phyloP scores from a whole-genome alignment of 2,888 invertebrate species.

The Epinotia brunnichana region DNA sequence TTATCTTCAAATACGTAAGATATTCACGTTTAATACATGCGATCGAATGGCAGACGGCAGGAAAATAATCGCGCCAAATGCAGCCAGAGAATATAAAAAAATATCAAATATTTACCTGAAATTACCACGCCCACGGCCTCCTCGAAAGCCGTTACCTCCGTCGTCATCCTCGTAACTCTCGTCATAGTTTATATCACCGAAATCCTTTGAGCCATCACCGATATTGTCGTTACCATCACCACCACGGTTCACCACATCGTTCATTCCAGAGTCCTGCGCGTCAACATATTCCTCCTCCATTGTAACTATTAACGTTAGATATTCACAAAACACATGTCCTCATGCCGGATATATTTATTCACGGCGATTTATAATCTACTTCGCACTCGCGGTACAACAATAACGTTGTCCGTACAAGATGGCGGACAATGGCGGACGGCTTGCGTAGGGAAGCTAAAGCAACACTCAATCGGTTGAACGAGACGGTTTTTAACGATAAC shows the following conservation, averaged over 20 bases:
- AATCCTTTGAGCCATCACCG: constrained; percentile 69
- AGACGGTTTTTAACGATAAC: constrained; percentile 7
- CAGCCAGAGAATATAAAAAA: neutral
- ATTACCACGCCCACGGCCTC: constrained; percentile 72
- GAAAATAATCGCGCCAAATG: constrained; percentile 29
- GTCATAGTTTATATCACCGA: constrained; percentile 68
- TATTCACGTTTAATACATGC: constrained; percentile 1
- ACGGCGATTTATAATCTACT: constrained; percentile 49
- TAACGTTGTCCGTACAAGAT: constrained; percentile 61
- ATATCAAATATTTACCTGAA: constrained; percentile 64
- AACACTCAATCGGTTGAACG: constrained; percentile 29
- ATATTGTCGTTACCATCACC: constrained; percentile 56
- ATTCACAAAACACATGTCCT: constrained; percentile 61
- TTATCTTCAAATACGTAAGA: neutral
- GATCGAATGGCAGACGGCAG: neutral
- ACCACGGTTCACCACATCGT: constrained; percentile 53
- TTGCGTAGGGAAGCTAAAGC: constrained; percentile 29
- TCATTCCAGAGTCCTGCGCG: constrained; percentile 64
- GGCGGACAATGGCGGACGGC: constrained; percentile 53
- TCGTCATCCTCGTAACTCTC: constrained; percentile 77
- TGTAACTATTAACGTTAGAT: constrained; percentile 52
- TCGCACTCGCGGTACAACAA: constrained; percentile 63
- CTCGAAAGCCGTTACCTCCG: constrained; percentile 66
- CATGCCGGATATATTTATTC: constrained; percentile 62
- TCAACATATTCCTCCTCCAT: constrained; percentile 80